Base-by-base conservation (phyloP, 2,113 vertebrate genomes). In the Barbus barbus region DNA sequence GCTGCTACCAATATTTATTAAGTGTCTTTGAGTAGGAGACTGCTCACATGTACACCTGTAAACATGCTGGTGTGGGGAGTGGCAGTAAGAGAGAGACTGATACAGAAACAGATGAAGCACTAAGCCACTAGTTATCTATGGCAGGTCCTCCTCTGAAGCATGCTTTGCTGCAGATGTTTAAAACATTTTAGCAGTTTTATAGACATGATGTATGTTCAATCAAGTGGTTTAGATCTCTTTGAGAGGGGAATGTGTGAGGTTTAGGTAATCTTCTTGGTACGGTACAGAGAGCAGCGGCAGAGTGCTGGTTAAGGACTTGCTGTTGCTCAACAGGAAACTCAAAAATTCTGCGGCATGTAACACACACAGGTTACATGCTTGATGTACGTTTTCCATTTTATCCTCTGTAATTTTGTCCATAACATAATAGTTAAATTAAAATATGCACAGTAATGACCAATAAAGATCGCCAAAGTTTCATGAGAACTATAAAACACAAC, bases 271-370 rank as follows among this genome's bases (percentile, higher is more conserved):
- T 7, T 78, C 14, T 44, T 36, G 38, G 44, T 67, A 51, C 5
- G 20, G 3, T 36, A 65, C 38, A 71, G 58, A 81, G 74, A 38
- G 51, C 74, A 84, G 69, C 8, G 67, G 36, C 67, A 81, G 20
- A 69, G 24, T 20, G 38, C 31, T 74, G 51, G 78, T 82, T 72
- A 82, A 53, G 69, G 31, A 79, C 73, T 56, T 81, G 69, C 58
- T 67, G 9, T 83, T 89, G 84, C 85, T 84, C 83, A 81, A 85
- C 79, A 85, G 86, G 85, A 87, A 87, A 84, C 38, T 74, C 69
- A 76, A 44, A 74, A 9, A 60, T 41, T 51, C 73, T 72, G 67
- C 9, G 36, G 71, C 63, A 20, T 20, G 13, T 41, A 33, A 82
- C 31, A 14, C 31, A 14, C 56, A 76, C 48, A 24, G 24, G 77